Evolutionary conservation across 2,797 vertebrate genomes (phyloP), one percentile per base, ranked within the genome.

Genomic region (Gymnopithys bicolor): DNA sequence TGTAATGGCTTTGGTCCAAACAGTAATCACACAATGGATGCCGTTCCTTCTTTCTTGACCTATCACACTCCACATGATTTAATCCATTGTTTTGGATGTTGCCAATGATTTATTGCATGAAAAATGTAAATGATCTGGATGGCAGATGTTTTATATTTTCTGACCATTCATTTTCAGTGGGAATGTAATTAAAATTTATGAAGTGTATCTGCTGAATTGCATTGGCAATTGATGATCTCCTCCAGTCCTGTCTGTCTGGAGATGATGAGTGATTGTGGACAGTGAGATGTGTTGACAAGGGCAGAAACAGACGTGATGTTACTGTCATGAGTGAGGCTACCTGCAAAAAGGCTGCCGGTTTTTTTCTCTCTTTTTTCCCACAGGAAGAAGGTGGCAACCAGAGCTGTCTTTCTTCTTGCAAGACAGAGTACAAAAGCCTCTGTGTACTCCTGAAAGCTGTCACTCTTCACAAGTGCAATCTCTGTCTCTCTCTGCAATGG

Each of bases 121-220:
- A 98, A 98, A 98, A 98, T 98, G 97, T 98, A 99, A 98, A 99
- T 99, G 98, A 99, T 99, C 98, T 98, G 97, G 98, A 97, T 98
- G 99, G 98, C 99, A 99, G 99, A 99, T 99, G 99, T 99, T 99
- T 99, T 99, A 98, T 98, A 99, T 99, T 99, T 99, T 99, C 98
- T 99, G 99, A 99, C 98, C 99, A 98, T 99, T 99, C 99, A 98
- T 99, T 99, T 99, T 98, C 98, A 98, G 98, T 97, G 98, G 98
- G 98, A 98, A 98, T 98, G 98, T 99, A 99, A 99, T 99, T 99
- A 99, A 99, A 99, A 99, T 99, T 99, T 99, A 99, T 99, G 98
- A 99, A 99, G 99, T 99, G 99, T 98, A 99, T 99, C 98, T 99
- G 99, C 99, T 98, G 98, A 98, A 98, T 99, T 98, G 98, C 99